Evolutionary conservation across 2,113 vertebrate species (phyloP), one percentile per base, ranked within the genome.

Genomic region (Amia ocellicauda): DNA sequence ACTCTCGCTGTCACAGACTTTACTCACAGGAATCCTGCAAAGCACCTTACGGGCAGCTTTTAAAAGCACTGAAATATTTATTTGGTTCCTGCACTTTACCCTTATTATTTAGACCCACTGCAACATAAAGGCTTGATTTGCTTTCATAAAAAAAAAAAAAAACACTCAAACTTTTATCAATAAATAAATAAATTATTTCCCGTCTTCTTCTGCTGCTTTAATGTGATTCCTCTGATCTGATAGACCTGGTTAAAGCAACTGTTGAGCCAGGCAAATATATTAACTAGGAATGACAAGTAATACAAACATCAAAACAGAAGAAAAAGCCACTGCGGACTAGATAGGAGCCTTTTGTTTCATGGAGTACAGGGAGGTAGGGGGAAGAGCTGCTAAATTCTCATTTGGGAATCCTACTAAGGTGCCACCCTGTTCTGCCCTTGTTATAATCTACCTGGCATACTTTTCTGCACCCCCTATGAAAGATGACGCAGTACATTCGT

Each of bases 201-300:
- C 63, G 66, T 53, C 7, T 5, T 13, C 22, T 52, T 27, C 50
- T 55, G n/a, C 56, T 64, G 17, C 27, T 16, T 36, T 70, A 11
- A 67, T 70, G 41, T 43, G n/a, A 74, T 80, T 64, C 24, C 69
- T 76, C 60, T 63, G 60, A 69, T 72, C 67, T 58, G 58, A 62
- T 29, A 53, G 49, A 66, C 60, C 50, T 67, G 68, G 60, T 58
- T 29, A 74, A 79, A 68, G 36, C 66, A 67, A 59, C 40, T 69
- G 64, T 19, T 75, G 54, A 45, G 16, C 41, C 19, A 43, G 8
- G 43, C 11, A 24, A 62, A 53, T 8, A 42, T 57, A 59, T 58
- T 60, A 66, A 54, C 22, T 20, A 41, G 67, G 57, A 65, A 41
- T 22, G 54, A 26, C 57, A 27, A 74, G 43, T 60, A 64, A 60